Evolutionary conservation across 1,140 invertebrate species (phyloP).

Genomic region (Stegodyphus dumicola): DNA sequence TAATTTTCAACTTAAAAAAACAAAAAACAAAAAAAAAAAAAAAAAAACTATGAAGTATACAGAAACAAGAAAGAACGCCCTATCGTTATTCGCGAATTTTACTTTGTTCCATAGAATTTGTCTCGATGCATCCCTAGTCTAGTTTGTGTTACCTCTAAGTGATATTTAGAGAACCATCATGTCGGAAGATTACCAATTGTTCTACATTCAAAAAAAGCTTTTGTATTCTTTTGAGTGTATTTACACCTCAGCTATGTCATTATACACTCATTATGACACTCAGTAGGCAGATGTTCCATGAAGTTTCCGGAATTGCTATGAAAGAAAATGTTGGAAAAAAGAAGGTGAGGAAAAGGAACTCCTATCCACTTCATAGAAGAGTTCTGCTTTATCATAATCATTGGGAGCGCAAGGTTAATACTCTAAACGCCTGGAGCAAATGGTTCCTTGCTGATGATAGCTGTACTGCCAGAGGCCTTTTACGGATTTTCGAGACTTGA

Average conservation of each 20-base stretch:
- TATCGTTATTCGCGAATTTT: too few relatives aligned
- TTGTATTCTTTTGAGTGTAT: background rate
- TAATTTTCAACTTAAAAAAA: too few relatives aligned
- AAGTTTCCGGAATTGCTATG: background rate
- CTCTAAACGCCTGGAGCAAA: background rate
- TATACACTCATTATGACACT: slow-evolving; percentile 21
- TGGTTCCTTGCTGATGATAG: background rate
- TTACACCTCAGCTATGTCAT: slow-evolving; percentile 23
- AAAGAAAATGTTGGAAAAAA: background rate
- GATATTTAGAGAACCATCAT: background rate
- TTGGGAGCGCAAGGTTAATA: background rate
- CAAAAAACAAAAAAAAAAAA: too few relatives aligned
- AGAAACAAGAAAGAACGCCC: too few relatives aligned
- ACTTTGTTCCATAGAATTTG: too few relatives aligned
- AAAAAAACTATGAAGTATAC: too few relatives aligned
- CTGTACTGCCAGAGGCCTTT: too few relatives aligned
- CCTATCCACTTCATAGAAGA: background rate
- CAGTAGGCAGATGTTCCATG: background rate
- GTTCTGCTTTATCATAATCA: background rate
- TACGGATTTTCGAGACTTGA: too few relatives aligned
- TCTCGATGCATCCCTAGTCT: too few relatives aligned
- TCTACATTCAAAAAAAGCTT: background rate
- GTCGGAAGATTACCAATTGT: slow-evolving; percentile 4
- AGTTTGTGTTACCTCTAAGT: too few relatives aligned
- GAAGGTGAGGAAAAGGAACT: too few relatives aligned